These are phyloP conservation scores for Carterocephalus palaemon DNA, from an alignment of 2,888 invertebrate genomes.

Conservation along the genomic window DNA sequence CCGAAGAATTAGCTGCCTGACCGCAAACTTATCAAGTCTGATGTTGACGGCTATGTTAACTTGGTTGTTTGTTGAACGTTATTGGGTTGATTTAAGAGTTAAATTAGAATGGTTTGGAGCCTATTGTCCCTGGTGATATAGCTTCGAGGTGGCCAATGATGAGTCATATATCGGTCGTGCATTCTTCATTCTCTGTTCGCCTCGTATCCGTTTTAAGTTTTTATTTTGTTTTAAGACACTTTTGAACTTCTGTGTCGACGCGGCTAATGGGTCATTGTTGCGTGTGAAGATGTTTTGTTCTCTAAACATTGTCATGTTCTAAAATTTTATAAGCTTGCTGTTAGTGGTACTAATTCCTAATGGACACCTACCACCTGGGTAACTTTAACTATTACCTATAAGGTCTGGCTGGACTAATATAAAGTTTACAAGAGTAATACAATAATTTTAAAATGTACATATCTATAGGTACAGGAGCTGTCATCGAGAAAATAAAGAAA, in stretches of 20 bases:
- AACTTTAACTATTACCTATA: too few relatives aligned
- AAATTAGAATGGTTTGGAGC: constrained; percentile 36
- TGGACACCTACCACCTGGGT: too few relatives aligned
- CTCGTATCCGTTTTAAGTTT: constrained; percentile 62
- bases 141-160: constrained; percentile 67
- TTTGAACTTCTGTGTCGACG: constrained; percentile 51
- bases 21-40: constrained; percentile 3
- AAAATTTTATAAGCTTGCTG: too few relatives aligned
- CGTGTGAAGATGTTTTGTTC: constrained; percentile 12
- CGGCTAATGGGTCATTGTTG: constrained; percentile 24
- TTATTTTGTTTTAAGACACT: constrained; percentile 51
- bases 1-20: not conserved
- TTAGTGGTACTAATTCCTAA: too few relatives aligned
- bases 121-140: constrained; percentile 31
- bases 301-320: constrained; percentile 9
- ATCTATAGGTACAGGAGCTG: too few relatives aligned
- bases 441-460: too few relatives aligned
- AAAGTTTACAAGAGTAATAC: too few relatives aligned
- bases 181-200: constrained; percentile 51
- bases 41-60: constrained; percentile 33
- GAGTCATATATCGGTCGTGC: constrained; percentile 66
- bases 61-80: constrained; percentile 37
- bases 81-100: constrained; percentile 32
- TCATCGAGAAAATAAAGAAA: too few relatives aligned
- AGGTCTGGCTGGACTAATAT: too few relatives aligned